Evolutionary conservation across 2,113 vertebrate species (phyloP).

Genomic region (Pterocles burchelli): DNA sequence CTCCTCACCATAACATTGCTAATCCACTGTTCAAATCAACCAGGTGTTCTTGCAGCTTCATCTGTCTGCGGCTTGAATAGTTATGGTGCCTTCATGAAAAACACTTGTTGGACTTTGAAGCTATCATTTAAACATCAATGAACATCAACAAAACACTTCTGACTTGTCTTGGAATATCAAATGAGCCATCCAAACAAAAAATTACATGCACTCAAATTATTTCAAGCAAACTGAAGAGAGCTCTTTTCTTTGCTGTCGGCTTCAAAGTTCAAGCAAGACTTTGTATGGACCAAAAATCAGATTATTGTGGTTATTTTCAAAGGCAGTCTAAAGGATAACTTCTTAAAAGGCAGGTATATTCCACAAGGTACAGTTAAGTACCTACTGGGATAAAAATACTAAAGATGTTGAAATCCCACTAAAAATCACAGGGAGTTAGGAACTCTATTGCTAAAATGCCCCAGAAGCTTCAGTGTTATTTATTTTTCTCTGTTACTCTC

Average conservation of each 20-base stretch:
- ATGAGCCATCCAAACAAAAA: not conserved
- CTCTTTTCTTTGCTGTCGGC: not conserved
- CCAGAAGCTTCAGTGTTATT: not conserved
- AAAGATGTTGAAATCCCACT: not conserved
- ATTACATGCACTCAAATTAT: not conserved
- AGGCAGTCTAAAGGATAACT: not conserved
- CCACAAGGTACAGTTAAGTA: not conserved
- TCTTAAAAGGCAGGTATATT: not conserved
- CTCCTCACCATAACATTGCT: not conserved
- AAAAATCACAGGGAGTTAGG: not conserved
- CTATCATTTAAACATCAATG: not conserved
- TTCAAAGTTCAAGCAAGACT: not conserved
- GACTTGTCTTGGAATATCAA: not conserved
- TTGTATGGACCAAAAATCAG: not conserved
- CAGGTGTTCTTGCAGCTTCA: not conserved
- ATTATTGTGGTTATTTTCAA: not conserved
- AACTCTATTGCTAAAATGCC: not conserved
- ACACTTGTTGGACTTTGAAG: not conserved
- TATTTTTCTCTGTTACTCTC: not conserved
- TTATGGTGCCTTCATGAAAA: not conserved
- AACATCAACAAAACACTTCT: not conserved
- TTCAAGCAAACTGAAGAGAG: not conserved
- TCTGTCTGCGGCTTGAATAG: not conserved
- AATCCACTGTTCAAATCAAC: not conserved
- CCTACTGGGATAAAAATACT: not conserved